Evolutionary conservation across 2,113 vertebrate genomes (phyloP).

Genomic region (Montifringilla adamsi): DNA sequence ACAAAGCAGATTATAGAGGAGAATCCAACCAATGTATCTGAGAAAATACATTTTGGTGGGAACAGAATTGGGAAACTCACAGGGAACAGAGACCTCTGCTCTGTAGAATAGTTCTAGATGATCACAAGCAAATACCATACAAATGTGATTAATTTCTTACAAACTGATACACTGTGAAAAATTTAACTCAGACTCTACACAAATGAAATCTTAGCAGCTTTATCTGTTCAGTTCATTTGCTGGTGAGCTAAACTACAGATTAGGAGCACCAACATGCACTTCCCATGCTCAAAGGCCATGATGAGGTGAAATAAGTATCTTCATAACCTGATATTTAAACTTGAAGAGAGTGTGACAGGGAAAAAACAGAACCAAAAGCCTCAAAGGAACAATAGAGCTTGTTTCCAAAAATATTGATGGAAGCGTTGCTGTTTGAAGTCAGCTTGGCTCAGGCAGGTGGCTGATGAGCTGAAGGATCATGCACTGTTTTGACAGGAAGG

Average conservation of each 20-base stretch:
- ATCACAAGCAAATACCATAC: neutral
- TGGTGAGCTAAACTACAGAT: neutral
- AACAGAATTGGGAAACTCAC: neutral
- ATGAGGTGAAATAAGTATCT: neutral
- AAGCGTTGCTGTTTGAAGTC: neutral
- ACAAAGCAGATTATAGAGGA: neutral
- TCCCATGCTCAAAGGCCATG: neutral
- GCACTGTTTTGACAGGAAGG: conserved; percentile 29
- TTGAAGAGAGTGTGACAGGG: neutral
- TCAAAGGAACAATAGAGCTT: neutral
- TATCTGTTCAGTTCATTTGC: neutral
- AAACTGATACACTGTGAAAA: neutral
- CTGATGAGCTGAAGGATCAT: neutral
- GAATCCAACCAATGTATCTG: neutral
- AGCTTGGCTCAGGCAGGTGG: neutral
- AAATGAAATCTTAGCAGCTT: neutral
- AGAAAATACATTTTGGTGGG: neutral
- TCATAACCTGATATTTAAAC: neutral
- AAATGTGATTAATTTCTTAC: neutral
- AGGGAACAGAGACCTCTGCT: neutral
- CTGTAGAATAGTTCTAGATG: neutral
- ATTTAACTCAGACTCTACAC: neutral
- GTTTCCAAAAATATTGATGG: conserved; percentile 22
- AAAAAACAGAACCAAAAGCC: neutral
- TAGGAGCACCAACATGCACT: neutral